Evolutionary conservation across 2,113 vertebrate genomes (phyloP).

Genomic region (Galbula dea): DNA sequence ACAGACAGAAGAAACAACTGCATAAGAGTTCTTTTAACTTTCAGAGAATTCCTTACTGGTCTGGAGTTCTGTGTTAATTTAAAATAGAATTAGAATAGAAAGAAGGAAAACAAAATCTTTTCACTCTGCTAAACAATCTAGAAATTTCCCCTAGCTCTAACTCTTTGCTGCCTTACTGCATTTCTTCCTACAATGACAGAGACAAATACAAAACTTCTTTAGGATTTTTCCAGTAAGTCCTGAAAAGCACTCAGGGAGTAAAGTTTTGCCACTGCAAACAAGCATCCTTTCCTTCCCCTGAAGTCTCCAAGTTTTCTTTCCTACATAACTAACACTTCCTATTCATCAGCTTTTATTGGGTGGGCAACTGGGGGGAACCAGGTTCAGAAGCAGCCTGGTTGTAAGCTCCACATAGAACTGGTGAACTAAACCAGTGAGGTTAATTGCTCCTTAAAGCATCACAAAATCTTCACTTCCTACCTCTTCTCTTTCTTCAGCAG

Average conservation of each 20-base stretch:
- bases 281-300: neutral
- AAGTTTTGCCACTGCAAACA: neutral
- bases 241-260: neutral
- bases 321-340: neutral
- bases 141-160: neutral
- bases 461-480: neutral
- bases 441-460: neutral
- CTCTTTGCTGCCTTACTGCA: neutral
- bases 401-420: neutral
- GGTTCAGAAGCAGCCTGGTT: neutral
- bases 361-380: neutral
- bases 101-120: neutral
- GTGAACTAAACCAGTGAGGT: neutral
- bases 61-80: neutral
- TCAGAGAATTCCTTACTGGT: slow-evolving; percentile 2
- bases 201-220: neutral
- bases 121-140: neutral
- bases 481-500: neutral
- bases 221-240: neutral
- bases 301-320: neutral
- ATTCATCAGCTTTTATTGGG: neutral
- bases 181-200: neutral
- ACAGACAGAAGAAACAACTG: neutral
- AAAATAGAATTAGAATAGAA: neutral
- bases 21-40: neutral